These are phyloP conservation scores for Ashinkailepas kermadecensis DNA, from an alignment of 2,888 invertebrate genomes.

Conservation along the genomic window DNA sequence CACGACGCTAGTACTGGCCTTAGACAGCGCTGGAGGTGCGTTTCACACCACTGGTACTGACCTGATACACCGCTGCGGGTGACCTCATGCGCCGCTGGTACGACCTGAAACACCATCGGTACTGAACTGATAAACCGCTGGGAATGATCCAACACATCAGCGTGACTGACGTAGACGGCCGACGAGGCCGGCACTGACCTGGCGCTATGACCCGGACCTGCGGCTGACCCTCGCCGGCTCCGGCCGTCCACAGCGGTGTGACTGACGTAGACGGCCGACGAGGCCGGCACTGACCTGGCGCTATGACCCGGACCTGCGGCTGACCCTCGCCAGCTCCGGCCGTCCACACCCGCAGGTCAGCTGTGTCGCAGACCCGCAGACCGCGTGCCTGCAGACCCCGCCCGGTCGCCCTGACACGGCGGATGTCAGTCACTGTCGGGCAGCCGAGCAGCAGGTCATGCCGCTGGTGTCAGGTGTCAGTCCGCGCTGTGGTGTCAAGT, in stretches of 20 bases:
- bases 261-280: background rate
- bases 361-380: conserved; percentile 63
- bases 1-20: too few species aligned
- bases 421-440: conserved; percentile 58
- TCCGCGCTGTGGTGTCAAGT: too few species aligned
- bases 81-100: too few species aligned
- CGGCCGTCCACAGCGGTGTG: conserved; percentile 71
- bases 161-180: background rate
- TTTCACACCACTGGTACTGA: too few species aligned
- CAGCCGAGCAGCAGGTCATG: background rate
- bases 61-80: too few species aligned
- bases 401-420: conserved; percentile 70
- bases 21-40: too few species aligned
- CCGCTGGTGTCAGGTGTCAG: too few species aligned
- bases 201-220: conserved; percentile 72
- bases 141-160: too few species aligned
- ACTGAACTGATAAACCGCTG: too few species aligned
- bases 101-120: too few species aligned
- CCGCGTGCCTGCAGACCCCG: conserved; percentile 73
- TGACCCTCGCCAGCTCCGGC: conserved; percentile 73
- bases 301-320: conserved; percentile 67
- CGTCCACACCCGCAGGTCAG: conserved; percentile 70
- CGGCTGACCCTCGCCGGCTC: conserved; percentile 69
- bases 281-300: conserved; percentile 52
- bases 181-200: conserved; percentile 42